Evolutionary conservation across 2,888 invertebrate species (phyloP).

Genomic region (Lasioglossum villosulum): DNA sequence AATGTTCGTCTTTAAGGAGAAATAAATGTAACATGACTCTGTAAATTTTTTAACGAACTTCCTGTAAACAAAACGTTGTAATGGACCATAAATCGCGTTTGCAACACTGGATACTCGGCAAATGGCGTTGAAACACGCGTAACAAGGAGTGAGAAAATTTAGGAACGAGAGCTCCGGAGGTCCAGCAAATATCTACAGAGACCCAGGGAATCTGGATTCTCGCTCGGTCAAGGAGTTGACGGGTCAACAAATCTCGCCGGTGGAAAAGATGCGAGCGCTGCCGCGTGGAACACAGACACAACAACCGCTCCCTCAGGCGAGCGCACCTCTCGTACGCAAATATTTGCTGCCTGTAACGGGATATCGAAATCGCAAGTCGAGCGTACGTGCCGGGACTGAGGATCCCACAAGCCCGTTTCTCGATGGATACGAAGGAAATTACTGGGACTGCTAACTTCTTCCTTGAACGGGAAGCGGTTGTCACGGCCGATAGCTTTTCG

Average conservation of each 20-base stretch:
- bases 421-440: conserved; percentile 26
- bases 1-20: not conserved
- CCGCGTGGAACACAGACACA: conserved; percentile 23
- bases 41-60: not conserved
- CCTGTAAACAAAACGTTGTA: not conserved
- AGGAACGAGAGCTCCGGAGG: not conserved
- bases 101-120: not conserved
- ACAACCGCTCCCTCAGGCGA: not conserved
- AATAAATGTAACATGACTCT: not conserved
- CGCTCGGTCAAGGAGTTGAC: conserved; percentile 1
- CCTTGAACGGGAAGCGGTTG: not conserved
- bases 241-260: conserved; percentile 22
- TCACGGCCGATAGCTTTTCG: not conserved
- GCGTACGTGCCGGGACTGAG: conserved; percentile 36
- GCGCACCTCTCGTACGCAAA: conserved; percentile 27
- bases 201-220: not conserved
- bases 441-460: conserved; percentile 36
- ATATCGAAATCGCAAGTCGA: conserved; percentile 52
- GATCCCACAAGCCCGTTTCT: not conserved
- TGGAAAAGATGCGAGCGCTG: not conserved
- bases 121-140: not conserved
- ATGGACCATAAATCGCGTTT: not conserved
- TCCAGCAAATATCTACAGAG: not conserved
- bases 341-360: conserved; percentile 50
- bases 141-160: not conserved